phyloP scores from a whole-genome alignment of 30 jellyfish, hydroid and myxozoan genomes.

The Aurelia sp. region DNA sequence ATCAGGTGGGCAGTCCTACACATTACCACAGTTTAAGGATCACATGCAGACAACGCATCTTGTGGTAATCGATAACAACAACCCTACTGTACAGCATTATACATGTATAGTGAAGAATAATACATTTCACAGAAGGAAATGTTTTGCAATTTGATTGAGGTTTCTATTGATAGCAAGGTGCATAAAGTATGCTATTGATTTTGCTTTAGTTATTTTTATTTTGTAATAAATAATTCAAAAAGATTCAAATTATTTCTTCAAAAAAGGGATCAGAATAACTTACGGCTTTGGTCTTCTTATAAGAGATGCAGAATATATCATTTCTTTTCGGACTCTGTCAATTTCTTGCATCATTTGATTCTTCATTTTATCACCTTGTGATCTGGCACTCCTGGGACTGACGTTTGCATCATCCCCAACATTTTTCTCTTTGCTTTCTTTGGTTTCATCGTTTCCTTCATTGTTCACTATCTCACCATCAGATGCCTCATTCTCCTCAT shows the following conservation, averaged over 20 bases:
- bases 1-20: too few species aligned
- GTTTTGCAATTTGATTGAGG: too few species aligned
- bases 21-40: too few species aligned
- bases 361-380: conserved; percentile 21
- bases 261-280: conserved; percentile 1
- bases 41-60: too few species aligned
- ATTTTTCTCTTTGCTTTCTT: not conserved
- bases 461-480: not conserved
- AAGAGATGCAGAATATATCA: conserved; percentile 44
- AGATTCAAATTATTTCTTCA: too few species aligned
- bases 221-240: too few species aligned
- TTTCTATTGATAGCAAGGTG: not conserved
- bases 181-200: not conserved
- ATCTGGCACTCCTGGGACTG: conserved; percentile 41
- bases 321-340: conserved; percentile 51
- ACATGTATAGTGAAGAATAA: too few species aligned
- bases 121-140: too few species aligned
- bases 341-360: conserved; percentile 66
- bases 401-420: not conserved
- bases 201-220: not conserved
- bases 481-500: conserved; percentile 11
- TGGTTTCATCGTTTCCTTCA: not conserved
- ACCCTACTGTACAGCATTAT: too few species aligned
- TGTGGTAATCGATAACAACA: too few species aligned
- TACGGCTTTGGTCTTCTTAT: conserved; percentile 56